phyloP scores from a whole-genome alignment of 2,888 invertebrate genomes.

The Campoletis raptor region DNA sequence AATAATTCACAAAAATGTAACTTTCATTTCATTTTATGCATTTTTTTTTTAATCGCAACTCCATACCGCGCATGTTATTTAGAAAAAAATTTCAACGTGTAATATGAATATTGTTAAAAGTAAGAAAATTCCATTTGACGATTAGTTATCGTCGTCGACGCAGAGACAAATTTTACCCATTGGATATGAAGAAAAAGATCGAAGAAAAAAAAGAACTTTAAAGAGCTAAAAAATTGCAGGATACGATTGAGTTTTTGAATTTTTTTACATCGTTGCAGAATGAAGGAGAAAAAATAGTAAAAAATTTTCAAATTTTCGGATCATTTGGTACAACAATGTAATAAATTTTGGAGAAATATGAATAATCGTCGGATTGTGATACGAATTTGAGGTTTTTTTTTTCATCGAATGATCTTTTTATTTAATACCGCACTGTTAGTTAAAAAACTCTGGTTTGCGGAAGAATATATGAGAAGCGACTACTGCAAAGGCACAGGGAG shows the following conservation, averaged over 20 bases:
- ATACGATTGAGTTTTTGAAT: not conserved
- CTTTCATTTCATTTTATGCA: slow-evolving; percentile 7
- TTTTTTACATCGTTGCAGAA: not conserved
- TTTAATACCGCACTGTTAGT: not conserved
- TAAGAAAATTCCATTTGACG: not conserved
- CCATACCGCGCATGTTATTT: no score
- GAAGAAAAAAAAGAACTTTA: not conserved
- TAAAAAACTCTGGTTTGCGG: slow-evolving; percentile 33
- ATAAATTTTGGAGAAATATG: not conserved
- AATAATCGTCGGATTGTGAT: not conserved
- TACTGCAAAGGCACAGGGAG: slow-evolving; percentile 53
- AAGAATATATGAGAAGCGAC: slow-evolving; percentile 57
- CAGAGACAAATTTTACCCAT: not conserved
- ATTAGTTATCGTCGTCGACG: not conserved
- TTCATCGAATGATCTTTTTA: not conserved
- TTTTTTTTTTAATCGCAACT: no score
- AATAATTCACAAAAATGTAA: not conserved
- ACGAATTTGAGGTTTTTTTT: slow-evolving; percentile 5
- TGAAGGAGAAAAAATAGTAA: not conserved
- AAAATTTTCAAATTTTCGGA: not conserved
- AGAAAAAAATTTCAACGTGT: no score
- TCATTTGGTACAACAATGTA: not conserved
- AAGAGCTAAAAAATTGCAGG: not conserved
- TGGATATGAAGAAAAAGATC: no score
- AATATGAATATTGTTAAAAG: no score